phyloP scores from a whole-genome alignment of 2,113 vertebrate genomes.

The Rhinolophus sinicus region DNA sequence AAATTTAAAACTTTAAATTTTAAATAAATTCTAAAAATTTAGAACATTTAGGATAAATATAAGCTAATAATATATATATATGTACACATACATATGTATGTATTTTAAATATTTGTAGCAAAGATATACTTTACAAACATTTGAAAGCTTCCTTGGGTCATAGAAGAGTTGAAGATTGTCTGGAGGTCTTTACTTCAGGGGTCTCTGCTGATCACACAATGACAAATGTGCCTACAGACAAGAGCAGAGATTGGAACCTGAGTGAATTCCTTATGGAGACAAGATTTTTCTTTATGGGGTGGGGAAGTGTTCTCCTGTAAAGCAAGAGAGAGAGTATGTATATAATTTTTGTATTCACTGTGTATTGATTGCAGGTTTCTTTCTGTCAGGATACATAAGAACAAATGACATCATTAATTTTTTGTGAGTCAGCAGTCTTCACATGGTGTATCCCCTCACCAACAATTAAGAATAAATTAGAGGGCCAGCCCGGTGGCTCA shows the following conservation, averaged over 20 bases:
- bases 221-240: constrained; percentile 11
- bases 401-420: constrained; percentile 79
- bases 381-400: constrained; percentile 67
- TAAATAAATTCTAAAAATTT: too few relatives aligned
- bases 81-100: background rate
- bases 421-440: constrained; percentile 70
- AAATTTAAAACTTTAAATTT: too few relatives aligned
- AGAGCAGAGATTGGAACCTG: background rate
- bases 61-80: background rate
- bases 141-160: background rate
- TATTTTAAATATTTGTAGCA: background rate
- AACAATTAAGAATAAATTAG: constrained; percentile 72
- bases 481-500: too few relatives aligned
- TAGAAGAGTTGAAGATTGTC: background rate
- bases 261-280: constrained; percentile 23
- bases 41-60: background rate
- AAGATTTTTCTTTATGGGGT: background rate
- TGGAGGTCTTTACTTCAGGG: constrained; percentile 19
- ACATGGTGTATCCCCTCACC: background rate
- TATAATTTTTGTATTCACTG: background rate
- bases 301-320: constrained; percentile 1
- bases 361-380: constrained; percentile 75
- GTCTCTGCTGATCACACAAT: background rate
- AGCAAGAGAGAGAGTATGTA: background rate
- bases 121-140: constrained; percentile 26